phyloP scores from a whole-genome alignment of 2,888 invertebrate genomes.

The Gnatocerus cornutus region DNA sequence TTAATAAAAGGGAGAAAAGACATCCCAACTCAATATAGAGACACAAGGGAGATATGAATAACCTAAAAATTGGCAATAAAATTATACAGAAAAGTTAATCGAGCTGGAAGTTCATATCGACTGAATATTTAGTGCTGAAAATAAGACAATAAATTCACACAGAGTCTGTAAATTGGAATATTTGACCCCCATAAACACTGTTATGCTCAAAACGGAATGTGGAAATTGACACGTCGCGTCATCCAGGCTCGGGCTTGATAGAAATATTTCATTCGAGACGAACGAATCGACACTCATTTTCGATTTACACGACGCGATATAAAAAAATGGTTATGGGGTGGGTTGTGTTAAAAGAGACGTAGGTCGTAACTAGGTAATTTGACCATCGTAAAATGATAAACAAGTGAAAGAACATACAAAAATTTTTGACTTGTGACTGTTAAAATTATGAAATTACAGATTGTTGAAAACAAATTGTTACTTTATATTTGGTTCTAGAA shows the following conservation, averaged over 20 bases:
- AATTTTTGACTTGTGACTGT: too few relatives aligned
- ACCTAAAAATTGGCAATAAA: constrained; percentile 68
- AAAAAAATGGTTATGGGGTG: too few relatives aligned
- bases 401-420: too few relatives aligned
- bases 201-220: constrained; percentile 67
- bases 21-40: constrained; percentile 52
- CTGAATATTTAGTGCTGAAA: constrained; percentile 68
- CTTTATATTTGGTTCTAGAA: too few relatives aligned
- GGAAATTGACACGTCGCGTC: constrained; percentile 65
- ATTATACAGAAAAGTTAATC: constrained; percentile 68
- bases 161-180: constrained; percentile 70
- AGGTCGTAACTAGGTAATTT: too few relatives aligned
- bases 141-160: constrained; percentile 69
- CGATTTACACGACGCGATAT: too few relatives aligned
- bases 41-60: constrained; percentile 59
- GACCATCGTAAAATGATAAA: too few relatives aligned
- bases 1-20: constrained; percentile 50
- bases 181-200: constrained; percentile 70
- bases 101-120: constrained; percentile 65
- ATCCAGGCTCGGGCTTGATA: constrained; percentile 27
- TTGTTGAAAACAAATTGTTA: too few relatives aligned
- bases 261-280: constrained; percentile 31
- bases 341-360: too few relatives aligned
- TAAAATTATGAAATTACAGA: too few relatives aligned
- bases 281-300: constrained; percentile 18